Percentiles rank a stretch among this genome's conserved stretches.
Evolutionary conservation across 2,888 invertebrate genomes (phyloP).

Genomic region (Pollenia griseotomentosa): DNA sequence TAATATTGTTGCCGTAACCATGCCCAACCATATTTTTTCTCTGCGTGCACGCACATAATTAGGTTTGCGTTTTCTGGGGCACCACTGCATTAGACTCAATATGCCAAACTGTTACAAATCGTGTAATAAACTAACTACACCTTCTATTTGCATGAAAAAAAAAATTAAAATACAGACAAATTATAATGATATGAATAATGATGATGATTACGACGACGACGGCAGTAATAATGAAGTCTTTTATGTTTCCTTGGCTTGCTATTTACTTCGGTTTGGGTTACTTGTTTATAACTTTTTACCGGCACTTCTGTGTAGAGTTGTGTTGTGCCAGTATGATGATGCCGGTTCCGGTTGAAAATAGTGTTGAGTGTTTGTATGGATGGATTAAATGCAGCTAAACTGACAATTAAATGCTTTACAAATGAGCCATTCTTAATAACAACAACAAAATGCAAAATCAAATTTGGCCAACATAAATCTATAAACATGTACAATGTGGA

Average conservation of each 20-base stretch:
- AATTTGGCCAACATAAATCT: slow-evolving; percentile 67
- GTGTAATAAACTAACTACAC: not conserved
- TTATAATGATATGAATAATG: slow-evolving; percentile 70
- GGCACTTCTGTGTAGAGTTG: slow-evolving; percentile 38
- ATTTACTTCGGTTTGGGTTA: slow-evolving; percentile 41
- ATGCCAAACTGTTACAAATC: not conserved
- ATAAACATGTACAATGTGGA: slow-evolving; percentile 43
- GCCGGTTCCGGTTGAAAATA: slow-evolving; percentile 68
- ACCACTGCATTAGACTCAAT: not conserved
- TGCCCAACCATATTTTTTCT: too few relatives aligned
- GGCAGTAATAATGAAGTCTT: slow-evolving; percentile 59
- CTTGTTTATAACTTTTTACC: slow-evolving; percentile 34
- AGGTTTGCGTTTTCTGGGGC: too few relatives aligned
- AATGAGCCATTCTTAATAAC: slow-evolving; percentile 69
- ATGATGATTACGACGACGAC: slow-evolving; percentile 9
- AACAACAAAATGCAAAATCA: slow-evolving; percentile 64
- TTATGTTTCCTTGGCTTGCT: slow-evolving; percentile 47
- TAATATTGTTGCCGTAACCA: too few relatives aligned
- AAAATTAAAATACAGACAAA: slow-evolving; percentile 35
- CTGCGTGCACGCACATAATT: too few relatives aligned
- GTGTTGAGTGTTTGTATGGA: slow-evolving; percentile 69
- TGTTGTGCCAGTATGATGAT: slow-evolving; percentile 31
- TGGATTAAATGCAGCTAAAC: slow-evolving; percentile 72
- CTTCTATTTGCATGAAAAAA: not conserved
- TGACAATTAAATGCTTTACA: slow-evolving; percentile 74